phyloP scores from a whole-genome alignment of 2,113 vertebrate genomes.

The Equus przewalskii region DNA sequence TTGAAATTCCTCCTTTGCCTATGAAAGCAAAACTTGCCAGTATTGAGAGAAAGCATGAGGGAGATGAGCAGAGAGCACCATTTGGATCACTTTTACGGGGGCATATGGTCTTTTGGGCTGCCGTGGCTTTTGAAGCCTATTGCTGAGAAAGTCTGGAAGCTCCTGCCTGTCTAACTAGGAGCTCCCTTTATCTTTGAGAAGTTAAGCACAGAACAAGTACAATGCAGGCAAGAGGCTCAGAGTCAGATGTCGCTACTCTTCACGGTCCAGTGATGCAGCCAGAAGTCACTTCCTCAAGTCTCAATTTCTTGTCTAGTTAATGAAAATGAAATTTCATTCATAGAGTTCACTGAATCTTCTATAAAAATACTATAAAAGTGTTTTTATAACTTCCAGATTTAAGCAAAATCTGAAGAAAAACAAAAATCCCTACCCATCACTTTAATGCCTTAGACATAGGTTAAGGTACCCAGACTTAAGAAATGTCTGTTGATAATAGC shows the following conservation, averaged over 20 bases:
- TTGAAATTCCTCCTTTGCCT: neutral
- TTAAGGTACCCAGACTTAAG: neutral
- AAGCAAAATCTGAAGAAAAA: neutral
- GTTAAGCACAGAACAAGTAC: neutral
- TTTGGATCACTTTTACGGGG: neutral
- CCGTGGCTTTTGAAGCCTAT: neutral
- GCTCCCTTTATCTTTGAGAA: neutral
- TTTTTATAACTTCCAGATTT: neutral
- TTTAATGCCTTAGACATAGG: neutral
- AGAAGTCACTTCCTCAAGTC: neutral
- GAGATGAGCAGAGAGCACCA: neutral
- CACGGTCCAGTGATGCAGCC: neutral
- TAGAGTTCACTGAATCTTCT: neutral
- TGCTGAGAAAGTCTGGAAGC: neutral
- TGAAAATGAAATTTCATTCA: neutral
- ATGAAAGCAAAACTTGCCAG: neutral
- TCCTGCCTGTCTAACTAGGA: neutral
- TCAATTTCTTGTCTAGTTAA: neutral
- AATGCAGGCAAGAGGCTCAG: neutral
- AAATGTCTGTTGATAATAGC: neutral
- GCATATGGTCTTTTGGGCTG: neutral
- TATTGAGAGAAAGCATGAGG: accelerated
- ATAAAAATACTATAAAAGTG: neutral
- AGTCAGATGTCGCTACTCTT: neutral
- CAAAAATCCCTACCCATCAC: neutral